Evolutionary conservation across 2,113 vertebrate genomes (phyloP), one percentile per base, ranked within the genome.

Genomic region (Oreocharis arfaki): DNA sequence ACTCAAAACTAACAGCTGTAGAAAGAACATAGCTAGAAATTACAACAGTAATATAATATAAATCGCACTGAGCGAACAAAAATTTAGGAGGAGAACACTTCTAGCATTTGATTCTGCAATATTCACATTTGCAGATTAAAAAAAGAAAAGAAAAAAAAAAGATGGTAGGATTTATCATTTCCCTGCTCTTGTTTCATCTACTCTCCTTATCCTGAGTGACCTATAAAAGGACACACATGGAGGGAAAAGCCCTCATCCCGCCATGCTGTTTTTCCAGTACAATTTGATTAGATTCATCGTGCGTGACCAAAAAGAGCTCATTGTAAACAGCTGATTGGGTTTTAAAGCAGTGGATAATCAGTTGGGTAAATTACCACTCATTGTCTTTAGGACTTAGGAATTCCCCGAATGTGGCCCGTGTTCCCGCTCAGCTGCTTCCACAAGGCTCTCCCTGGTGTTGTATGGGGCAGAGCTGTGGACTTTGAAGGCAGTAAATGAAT

Each of bases 401-500:
- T 63, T 69, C 3, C 21, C 61, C 10, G 4, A 90, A 41, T 41
- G 26, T 7, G 7, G 50, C 35, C 56, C 53, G 24, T 35, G 42
- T 23, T 90, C 78, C 81, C 0, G 1, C 37, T 95, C 92, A 95
- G 81, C 53, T 77, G 93, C 71, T 84, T n/a, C 93, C 70, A 46
- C 3, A 23, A 84, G 47, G 44, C 41, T 61, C 64, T 87, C 53
- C 39, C 85, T 94, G 73, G 70, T 76, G 46, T 15, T 74, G 57
- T 28, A 15, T 23, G 33, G 87, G 77, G 60, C 59, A 74, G 89
- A 27, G 44, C 82, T 84, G 39, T 6, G 61, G 94, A 96, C 87
- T 85, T 90, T 89, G 91, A 97, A 95, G 91, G 90, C 94, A 97
- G 81, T 56, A 95, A 97, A 97, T 95, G 63, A 95, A 16, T 97